Conservation (phyloP, 2,113 vertebrate species). For the Caranx melampygus region DNA sequence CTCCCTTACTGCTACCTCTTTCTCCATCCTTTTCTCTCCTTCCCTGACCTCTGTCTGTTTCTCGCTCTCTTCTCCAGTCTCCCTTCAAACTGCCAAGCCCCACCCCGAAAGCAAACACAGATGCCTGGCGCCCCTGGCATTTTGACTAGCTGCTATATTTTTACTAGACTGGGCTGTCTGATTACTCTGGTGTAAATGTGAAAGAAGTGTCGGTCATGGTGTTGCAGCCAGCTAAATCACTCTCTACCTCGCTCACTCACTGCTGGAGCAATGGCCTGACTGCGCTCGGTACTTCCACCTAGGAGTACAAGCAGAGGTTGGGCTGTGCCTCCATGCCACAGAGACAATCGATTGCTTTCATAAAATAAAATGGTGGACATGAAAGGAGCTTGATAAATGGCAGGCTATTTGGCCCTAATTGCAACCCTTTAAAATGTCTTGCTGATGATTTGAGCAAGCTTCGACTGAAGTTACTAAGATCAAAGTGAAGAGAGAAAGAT, state of each 20-base stretch:
- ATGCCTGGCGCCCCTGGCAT: constrained; percentile 58
- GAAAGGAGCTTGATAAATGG: constrained; percentile 80
- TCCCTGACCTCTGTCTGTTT: constrained; percentile 57
- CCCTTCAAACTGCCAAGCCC: constrained; percentile 46
- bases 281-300: constrained; percentile 59
- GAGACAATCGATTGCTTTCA: constrained; percentile 80
- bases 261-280: constrained; percentile 55
- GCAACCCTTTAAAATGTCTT: constrained; percentile 81
- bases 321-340: constrained; percentile 61
- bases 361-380: constrained; percentile 79
- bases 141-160: constrained; percentile 68
- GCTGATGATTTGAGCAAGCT: constrained; percentile 77
- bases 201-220: constrained; percentile 64
- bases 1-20: constrained; percentile 1
- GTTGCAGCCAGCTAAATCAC: constrained; percentile 58
- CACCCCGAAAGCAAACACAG: constrained; percentile 60
- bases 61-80: constrained; percentile 34
- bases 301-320: constrained; percentile 61
- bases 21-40: constrained; percentile 36
- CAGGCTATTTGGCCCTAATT: constrained; percentile 79
- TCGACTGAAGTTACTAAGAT: constrained; percentile 78
- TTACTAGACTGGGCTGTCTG: constrained; percentile 56
- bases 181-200: constrained; percentile 67
- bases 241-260: constrained; percentile 45
- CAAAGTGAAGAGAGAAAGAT: constrained; percentile 77